Base-by-base conservation (phyloP, 2,888 invertebrate genomes). In the Drosophila prostipennis region DNA sequence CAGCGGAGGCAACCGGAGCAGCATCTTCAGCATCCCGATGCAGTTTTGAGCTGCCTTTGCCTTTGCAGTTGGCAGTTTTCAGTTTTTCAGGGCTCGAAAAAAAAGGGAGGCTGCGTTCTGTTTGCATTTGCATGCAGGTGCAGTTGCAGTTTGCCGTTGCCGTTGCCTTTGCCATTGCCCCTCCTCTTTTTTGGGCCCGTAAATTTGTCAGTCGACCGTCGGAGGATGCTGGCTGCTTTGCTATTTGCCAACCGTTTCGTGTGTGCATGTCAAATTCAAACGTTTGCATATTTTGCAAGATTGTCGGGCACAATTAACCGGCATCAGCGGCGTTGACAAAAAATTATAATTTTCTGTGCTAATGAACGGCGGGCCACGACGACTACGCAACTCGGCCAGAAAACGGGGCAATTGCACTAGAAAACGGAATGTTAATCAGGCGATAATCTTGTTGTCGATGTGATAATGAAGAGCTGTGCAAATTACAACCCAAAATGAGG, bases 261-360 rank as follows among this genome's bases (percentile, higher is more conserved):
- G 82, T 83, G 87, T 83, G 87, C 87, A 79, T 87, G 82, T 84
- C 82, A 83, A 87, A 83, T 83, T 83, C 82, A 83, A 83, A 81
- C 82, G 81, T 81, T 83, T 83, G 82, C 82, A 83, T 83, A 83
- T 87, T 87, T 83, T 79, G 82, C 85, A 83, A 83, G 82, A 83
- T 78, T 87, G 81, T 72, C 85, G 84, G 87, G 82, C 87, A 77
- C 82, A 82, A 82, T 82, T 82, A 82, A 82, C 82, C 82, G 81
- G 84, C 84, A 82, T 81, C 86, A 74, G 42, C 42, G 49, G 7
- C 67, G 70, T 58, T 67, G 54, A 67, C 54, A 74, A 52, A 74
- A 75, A 77, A 86, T 80, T 79, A 76, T 84, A 82, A 82, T 87
- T 82, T 86, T 70, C 87, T 74, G 79, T 61, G 71, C 76, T 82